These are phyloP conservation scores for Zaprionus tsacasi DNA, from an alignment of 1,140 invertebrate species.

Conservation along the genomic window DNA sequence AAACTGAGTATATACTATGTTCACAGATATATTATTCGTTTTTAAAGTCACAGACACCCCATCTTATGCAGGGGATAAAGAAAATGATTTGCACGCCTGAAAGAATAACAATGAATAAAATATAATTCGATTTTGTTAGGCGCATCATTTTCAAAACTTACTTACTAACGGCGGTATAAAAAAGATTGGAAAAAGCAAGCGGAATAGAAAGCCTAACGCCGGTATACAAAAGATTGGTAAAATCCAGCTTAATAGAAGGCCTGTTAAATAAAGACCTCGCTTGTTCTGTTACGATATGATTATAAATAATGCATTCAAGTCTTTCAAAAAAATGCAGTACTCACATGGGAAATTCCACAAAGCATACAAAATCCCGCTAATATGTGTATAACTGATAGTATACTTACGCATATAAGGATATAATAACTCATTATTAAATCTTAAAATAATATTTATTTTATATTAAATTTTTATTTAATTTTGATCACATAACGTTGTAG, in stretches of 20 bases:
- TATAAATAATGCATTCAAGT: not conserved
- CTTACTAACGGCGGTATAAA: too few relatives aligned
- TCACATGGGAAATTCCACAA: not conserved
- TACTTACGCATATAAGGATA: too few relatives aligned
- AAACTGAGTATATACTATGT: not conserved
- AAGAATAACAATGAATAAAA: too few relatives aligned
- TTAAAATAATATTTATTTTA: too few relatives aligned
- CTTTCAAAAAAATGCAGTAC: not conserved
- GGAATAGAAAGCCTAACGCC: not conserved
- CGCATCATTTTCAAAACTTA: too few relatives aligned
- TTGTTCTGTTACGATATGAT: not conserved
- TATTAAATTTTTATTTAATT: too few relatives aligned
- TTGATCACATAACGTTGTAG: too few relatives aligned
- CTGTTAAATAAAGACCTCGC: not conserved
- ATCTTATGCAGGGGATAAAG: not conserved
- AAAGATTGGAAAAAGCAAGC: not conserved
- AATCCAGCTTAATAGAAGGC: not conserved
- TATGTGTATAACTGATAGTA: too few relatives aligned
- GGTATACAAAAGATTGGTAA: too few relatives aligned
- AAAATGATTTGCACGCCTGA: not conserved
- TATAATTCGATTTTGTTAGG: too few relatives aligned
- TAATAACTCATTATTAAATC: too few relatives aligned
- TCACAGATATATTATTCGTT: not conserved
- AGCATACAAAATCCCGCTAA: not conserved
- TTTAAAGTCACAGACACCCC: not conserved